Base-by-base conservation (phyloP, 2,888 invertebrate species). In the Erebia aethiops region DNA sequence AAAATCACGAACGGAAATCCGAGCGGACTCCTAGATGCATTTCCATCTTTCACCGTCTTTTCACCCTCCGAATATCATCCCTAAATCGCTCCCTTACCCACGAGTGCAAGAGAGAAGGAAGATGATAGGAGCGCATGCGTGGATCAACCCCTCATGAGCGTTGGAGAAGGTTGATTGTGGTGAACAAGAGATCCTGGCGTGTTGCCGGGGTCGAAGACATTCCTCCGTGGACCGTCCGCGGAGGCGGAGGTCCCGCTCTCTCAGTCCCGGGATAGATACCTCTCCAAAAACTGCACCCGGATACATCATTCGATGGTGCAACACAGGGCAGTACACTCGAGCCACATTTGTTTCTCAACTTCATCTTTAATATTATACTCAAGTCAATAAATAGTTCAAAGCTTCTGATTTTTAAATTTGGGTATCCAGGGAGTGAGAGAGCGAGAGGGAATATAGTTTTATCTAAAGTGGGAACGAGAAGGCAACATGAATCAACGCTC, bases 1-100 rank as follows among this genome's bases (percentile, higher is more conserved):
- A 90, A 92, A 91, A 92, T 93, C 92, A 90, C 89, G 82, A 88
- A 87, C 90, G 92, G 92, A 93, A 92, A 92, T 92, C 92, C 91
- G 92, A 91, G 88, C 91, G 84, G 84, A 89, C 88, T 90, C 87
- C 87, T 87, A 91, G 91, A 92, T 93, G 92, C 92, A 93, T 91
- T 92, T 92, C 92, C 92, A 92, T 91, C 91, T 90, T 91, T 89
- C 91, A 89, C 86, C 89, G 90, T 90, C 89, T 90, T 87, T 88
- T 89, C 91, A 92, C 92, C 92, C 92, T 91, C 90, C 91, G 87
- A 88, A 90, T 82, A 88, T 86, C 90, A 88, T 90, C 92, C 92
- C 91, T 81, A 87, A 88, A 88, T 86, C 81, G 78, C 81, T 82
- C 81, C 81, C 85, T 80, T 80, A 77, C 41, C 71, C 77, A 75